Evolutionary conservation across 2,888 invertebrate genomes (phyloP), one percentile per base, ranked within the genome.

Genomic region (Leptopilina myrica): DNA sequence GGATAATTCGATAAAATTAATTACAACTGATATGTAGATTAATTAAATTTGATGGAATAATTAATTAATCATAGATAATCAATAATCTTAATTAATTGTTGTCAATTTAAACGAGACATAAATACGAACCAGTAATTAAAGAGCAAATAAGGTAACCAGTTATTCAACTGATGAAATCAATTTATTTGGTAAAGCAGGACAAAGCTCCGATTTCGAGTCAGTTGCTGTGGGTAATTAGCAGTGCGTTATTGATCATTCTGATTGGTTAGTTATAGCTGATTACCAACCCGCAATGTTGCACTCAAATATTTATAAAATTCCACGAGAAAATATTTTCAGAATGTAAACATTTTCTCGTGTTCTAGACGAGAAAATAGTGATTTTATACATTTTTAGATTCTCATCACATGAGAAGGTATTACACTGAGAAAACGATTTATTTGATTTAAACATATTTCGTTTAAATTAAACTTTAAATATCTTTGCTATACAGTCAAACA

Each of bases 181-280:
- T 88, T 88, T 88, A 88, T 88, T 88, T 88, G 82, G 82, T 69
- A 67, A 82, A 14, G 79, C 81, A 82, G 86, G 86, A 88, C 88
- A 88, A 88, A 88, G 88, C 88, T 85, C 85, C 87, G 86, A 88
- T 88, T 88, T 88, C 85, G 85, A 85, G 85, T 86, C 82, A 84
- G 85, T 83, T 85, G 82, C 84, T 80, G 83, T 78, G 83, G 85
- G 87, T 88, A 89, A 89, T 89, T 89, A 89, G 88, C 86, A 83
- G 84, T 84, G 87, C 88, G 88, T 89, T 89, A 89, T 89, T 87
- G 88, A 89, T 89, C 88, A 89, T 87, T 85, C 86, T 85, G 87
- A 88, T 88, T 88, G 85, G 85, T 80, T 73, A 78, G 81, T 80
- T 62, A 79, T 81, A 79, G 80, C 78, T 82, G 79, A 80, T 82